A percentile compares a stretch with the other conserved stretches of the same genome.
Evolutionary conservation across 2,797 vertebrate species (phyloP).

Genomic region (Lepus townsendii): DNA sequence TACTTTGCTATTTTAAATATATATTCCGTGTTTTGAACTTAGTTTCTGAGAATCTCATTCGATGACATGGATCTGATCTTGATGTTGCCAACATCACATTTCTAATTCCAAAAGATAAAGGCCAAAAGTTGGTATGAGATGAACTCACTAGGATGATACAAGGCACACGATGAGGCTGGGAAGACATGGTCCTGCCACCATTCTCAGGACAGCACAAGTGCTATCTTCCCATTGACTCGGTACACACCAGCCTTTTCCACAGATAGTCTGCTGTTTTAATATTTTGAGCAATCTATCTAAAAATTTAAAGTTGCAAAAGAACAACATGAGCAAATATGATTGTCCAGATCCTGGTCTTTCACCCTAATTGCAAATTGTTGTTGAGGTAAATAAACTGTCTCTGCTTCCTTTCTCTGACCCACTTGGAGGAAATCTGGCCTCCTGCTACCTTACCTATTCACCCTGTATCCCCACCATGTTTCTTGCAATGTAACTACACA

Average conservation of each 20-base stretch:
- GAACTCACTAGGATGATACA: slow-evolving; percentile 24
- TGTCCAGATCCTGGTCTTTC: not conserved
- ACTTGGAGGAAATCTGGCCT: not conserved
- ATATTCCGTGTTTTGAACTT: not conserved
- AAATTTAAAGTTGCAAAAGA: slow-evolving; percentile 61
- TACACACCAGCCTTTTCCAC: not conserved
- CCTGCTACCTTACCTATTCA: not conserved
- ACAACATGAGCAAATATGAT: not conserved
- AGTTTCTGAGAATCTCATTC: slow-evolving; percentile 22
- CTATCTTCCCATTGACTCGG: not conserved
- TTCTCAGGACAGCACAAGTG: not conserved
- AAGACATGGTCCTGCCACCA: not conserved
- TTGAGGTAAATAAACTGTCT: not conserved
- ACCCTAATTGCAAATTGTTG: slow-evolving; percentile 26
- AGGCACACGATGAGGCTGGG: not conserved
- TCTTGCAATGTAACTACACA: not conserved
- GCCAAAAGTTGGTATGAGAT: not conserved
- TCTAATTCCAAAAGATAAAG: slow-evolving; percentile 35
- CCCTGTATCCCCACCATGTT: not conserved
- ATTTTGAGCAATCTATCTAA: slow-evolving; percentile 38
- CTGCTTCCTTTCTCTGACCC: not conserved
- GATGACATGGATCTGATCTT: not conserved
- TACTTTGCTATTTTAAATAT: slow-evolving; percentile 17
- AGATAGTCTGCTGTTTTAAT: slow-evolving; percentile 30
- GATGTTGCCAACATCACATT: not conserved